These are phyloP conservation scores for Dicranocentrus wangi DNA, from an alignment of 2,888 invertebrate species.

Conservation along the genomic window DNA sequence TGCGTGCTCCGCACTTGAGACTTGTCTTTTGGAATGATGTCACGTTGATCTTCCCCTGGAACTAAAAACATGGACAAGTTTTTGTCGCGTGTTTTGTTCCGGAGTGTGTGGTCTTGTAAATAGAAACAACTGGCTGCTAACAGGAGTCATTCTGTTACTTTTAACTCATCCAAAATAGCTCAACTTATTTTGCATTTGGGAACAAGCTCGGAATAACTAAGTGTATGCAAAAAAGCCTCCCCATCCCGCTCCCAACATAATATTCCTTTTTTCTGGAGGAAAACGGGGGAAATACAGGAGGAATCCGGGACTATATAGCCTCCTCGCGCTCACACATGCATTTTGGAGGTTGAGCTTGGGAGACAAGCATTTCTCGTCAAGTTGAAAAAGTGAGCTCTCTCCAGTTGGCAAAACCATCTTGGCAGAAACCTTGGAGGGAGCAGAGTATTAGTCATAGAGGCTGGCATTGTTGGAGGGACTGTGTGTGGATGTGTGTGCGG, in stretches of 20 bases:
- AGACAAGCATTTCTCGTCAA: slow-evolving; percentile 40
- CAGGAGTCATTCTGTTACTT: slow-evolving; percentile 53
- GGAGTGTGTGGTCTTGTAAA: slow-evolving; percentile 44
- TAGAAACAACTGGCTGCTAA: slow-evolving; percentile 56
- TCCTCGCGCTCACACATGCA: no score
- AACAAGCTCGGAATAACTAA: slow-evolving; percentile 54
- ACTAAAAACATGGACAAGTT: neutral
- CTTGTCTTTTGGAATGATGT: neutral
- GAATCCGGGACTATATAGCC: no score
- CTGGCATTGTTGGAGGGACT: slow-evolving; percentile 19
- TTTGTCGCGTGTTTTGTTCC: slow-evolving; percentile 20
- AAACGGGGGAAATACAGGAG: no score
- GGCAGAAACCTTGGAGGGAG: slow-evolving; percentile 5
- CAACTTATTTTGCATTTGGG: slow-evolving; percentile 58
- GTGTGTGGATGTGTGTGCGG: slow-evolving; percentile 28
- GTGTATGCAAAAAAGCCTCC: slow-evolving; percentile 45
- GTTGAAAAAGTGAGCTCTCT: slow-evolving; percentile 30
- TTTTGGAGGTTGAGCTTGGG: no score
- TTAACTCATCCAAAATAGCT: slow-evolving; percentile 57
- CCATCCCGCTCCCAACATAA: no score
- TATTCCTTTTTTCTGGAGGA: neutral
- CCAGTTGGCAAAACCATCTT: neutral
- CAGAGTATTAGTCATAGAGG: neutral
- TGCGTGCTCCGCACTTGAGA: slow-evolving; percentile 13
- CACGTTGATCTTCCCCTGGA: slow-evolving; percentile 7